Percentiles rank a stretch among this genome's conserved stretches.
These are phyloP conservation scores for Penaeus japonicus DNA, from an alignment of 1,140 invertebrate genomes.

Conservation along the genomic window DNA sequence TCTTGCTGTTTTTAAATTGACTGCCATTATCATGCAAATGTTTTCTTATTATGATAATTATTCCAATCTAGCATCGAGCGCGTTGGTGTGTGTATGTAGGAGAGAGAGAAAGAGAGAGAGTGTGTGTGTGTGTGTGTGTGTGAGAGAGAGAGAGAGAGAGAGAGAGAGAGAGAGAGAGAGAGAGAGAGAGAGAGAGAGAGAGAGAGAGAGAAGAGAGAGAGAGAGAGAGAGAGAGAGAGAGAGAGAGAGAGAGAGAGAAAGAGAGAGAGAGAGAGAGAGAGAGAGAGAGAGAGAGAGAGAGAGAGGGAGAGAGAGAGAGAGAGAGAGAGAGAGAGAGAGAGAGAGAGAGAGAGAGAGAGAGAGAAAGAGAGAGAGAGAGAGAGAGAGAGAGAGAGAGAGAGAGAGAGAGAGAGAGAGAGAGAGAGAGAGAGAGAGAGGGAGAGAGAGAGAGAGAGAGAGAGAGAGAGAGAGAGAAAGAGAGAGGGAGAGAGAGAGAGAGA, in stretches of 20 bases:
- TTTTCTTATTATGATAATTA: too few species aligned
- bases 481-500: too few species aligned
- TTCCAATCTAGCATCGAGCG: not conserved
- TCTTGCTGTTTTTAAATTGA: too few species aligned
- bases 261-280: not conserved
- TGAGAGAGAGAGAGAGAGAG: constrained; percentile 22
- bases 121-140: not conserved
- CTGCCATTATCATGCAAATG: too few species aligned
- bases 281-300: not conserved
- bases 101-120: constrained; percentile 19
- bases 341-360: too few species aligned
- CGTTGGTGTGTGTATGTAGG: constrained; percentile 6
- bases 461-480: too few species aligned
- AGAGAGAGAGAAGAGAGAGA: not conserved
- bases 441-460: too few species aligned
- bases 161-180: constrained; percentile 9
- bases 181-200: not conserved
- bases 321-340: not conserved
- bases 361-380: too few species aligned
- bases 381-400: too few species aligned
- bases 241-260: not conserved
- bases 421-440: too few species aligned
- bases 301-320: not conserved
- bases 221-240: not conserved
- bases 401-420: too few species aligned